Base-by-base conservation (phyloP, 2,888 invertebrate species). In the Noctua fimbriata region DNA sequence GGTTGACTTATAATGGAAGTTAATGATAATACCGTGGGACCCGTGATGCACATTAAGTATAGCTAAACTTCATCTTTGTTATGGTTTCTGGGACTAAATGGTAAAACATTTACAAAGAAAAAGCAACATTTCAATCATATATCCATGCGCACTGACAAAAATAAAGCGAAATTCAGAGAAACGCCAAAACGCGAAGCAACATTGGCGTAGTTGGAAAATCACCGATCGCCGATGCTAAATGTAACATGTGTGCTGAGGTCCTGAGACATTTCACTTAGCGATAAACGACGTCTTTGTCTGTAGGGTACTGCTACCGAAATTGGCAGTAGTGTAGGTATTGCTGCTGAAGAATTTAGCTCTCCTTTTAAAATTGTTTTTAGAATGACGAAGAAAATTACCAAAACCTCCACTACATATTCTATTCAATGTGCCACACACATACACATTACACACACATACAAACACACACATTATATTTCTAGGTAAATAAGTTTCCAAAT, bases 1-100 rank as follows among this genome's bases (percentile, higher is more conserved):
- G 44, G 55, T 67, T 82, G 52, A 66, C 3, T 78, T 74, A 63
- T 63, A 16, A 5, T 60, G 0, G n/a, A 60, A 74, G 44, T 58
- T 21, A 58, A 41, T 49, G 41, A 24, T 28, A 21, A 41, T 44
- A 32, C 21, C 1, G 18, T 36, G 4, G 3, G 4, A 60, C 60
- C 6, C 16, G 16, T 60, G 0, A 58, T 5, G 14, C 12, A 58
- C 24, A 24, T 9, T 9, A 24, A 55, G 24, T 9, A 55, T 55
- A 55, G n/a, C 24, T 55, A 55, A n/a, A 55, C n/a, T 55, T 14
- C n/a, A 58, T 58, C 14, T 58, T 28, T 14, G 60, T 60, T 60
- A 60, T 60, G 2, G 5, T n/a, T 58, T 16, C 14, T 16, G 14
- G 58, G 28, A 58, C 5, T 58, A 12, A 14, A n/a, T 58, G n/a